Base-by-base conservation (phyloP, 2,113 vertebrate species). In the Xenopus laevis region DNA sequence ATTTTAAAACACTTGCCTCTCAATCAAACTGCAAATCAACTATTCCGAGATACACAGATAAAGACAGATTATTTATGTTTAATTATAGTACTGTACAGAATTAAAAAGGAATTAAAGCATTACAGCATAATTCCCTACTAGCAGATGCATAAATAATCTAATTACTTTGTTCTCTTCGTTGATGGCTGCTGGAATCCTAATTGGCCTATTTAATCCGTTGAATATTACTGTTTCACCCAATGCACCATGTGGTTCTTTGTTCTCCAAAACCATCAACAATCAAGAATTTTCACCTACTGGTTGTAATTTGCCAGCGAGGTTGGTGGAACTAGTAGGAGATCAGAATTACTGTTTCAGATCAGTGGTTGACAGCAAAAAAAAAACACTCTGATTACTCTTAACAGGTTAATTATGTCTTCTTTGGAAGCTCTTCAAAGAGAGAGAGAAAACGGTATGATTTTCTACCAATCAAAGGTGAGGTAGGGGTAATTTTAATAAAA, bases 151-250 rank as follows among this genome's bases (percentile, higher is more conserved):
- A 59, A 16, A 60, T 76, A 82, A 81, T 79, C 58, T 61, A 40
- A 67, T 46, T 47, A 62, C 53, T 79, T 68, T 77, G 44, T 75
- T 81, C 72, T 79, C 74, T 81, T 40, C 71, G 60, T n/a, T 74
- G 53, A 74, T 78, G 61, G 81, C 7, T 18, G 68, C 61, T 79
- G 50, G 81, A 82, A 80, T 78, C 16, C 77, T 79, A 82, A 80
- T 78, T 80, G 77, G 83, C 79, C 78, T 71, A 80, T 71, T 63
- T 60, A 79, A 77, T 77, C 60, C 72, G 64, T 79, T 62, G 58
- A 68, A 68, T 65, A 57, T n/a, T 66, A 60, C 64, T 47, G 13
- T 65, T 21, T 74, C 47, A 76, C 66, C 78, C 21, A 66, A 58
- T 15, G 21, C 57, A 59, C 11, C 23, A 75, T 33, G 63, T 79